phyloP scores from a whole-genome alignment of 2,888 invertebrate genomes.

The Labia minor region DNA sequence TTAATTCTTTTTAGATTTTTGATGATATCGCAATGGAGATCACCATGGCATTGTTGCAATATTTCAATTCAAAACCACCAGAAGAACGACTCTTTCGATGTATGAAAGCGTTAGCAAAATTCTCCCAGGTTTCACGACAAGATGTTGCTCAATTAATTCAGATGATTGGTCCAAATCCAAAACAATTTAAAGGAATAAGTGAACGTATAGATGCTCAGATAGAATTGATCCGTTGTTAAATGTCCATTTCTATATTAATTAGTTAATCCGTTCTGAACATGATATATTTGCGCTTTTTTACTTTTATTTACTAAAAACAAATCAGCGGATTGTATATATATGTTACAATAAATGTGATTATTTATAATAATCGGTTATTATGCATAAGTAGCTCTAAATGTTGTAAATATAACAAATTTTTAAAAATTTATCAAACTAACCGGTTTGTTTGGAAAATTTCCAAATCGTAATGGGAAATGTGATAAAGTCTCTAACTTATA shows the following conservation, averaged over 20 bases:
- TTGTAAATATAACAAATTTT: not conserved
- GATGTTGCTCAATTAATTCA: conserved; percentile 83
- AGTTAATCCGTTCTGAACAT: not conserved
- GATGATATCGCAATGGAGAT: conserved; percentile 88
- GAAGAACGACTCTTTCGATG: conserved; percentile 73
- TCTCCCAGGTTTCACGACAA: conserved; percentile 61
- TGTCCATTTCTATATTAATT: conserved; percentile 17
- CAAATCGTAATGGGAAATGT: no score
- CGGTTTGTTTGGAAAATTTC: no score
- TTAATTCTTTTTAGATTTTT: conserved; percentile 71
- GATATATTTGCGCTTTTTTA: not conserved
- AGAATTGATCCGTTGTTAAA: conserved; percentile 53
- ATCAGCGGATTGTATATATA: not conserved
- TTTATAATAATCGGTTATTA: not conserved
- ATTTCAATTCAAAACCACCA: conserved; percentile 64
- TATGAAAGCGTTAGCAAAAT: conserved; percentile 63
- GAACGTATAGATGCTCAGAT: conserved; percentile 70
- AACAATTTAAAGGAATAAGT: conserved; percentile 69
- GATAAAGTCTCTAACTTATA: no score
- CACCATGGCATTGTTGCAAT: conserved; percentile 83
- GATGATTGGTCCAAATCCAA: conserved; percentile 81
- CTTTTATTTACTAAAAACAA: not conserved
- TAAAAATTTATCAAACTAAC: no score
- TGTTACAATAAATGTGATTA: not conserved
- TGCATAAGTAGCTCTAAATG: not conserved